A percentile compares a stretch with the other conserved stretches of the same genome.
phyloP scores from a whole-genome alignment of 2,888 invertebrate species.

The Drosophila dives region DNA sequence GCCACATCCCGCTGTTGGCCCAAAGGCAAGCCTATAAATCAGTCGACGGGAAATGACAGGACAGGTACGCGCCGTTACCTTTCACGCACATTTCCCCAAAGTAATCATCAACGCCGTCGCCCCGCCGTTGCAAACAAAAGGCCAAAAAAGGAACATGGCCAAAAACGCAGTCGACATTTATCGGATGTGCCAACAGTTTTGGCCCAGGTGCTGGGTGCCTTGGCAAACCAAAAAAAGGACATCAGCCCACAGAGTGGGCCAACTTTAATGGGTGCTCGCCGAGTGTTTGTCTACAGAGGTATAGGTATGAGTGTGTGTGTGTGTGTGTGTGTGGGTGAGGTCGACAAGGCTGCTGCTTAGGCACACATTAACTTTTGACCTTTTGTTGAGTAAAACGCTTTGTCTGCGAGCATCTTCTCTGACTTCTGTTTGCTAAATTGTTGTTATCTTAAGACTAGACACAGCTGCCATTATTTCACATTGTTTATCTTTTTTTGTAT shows the following conservation, averaged over 20 bases:
- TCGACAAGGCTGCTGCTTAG: conserved; percentile 67
- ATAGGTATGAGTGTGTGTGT: conserved; percentile 10
- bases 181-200: conserved; percentile 49
- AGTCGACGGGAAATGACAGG: conserved; percentile 72
- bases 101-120: conserved; percentile 75
- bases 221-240: conserved; percentile 33
- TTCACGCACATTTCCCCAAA: conserved; percentile 79
- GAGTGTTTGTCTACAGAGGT: conserved; percentile 16
- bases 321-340: conserved; percentile 22
- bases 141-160: conserved; percentile 27
- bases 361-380: conserved; percentile 79
- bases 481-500: conserved; percentile 28
- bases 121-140: conserved; percentile 70
- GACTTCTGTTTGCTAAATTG: conserved; percentile 42
- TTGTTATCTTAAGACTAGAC: conserved; percentile 72
- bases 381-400: conserved; percentile 65
- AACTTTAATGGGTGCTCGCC: conserved; percentile 57
- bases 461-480: conserved; percentile 67
- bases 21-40: conserved; percentile 62
- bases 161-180: conserved; percentile 47
- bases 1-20: conserved; percentile 24
- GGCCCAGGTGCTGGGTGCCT: conserved; percentile 31
- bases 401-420: conserved; percentile 43
- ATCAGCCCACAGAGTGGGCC: conserved; percentile 49
- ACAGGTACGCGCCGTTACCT: conserved; percentile 70